These are phyloP conservation scores for Notothenia coriiceps DNA, from an alignment of 2,113 vertebrate species.

Conservation along the genomic window DNA sequence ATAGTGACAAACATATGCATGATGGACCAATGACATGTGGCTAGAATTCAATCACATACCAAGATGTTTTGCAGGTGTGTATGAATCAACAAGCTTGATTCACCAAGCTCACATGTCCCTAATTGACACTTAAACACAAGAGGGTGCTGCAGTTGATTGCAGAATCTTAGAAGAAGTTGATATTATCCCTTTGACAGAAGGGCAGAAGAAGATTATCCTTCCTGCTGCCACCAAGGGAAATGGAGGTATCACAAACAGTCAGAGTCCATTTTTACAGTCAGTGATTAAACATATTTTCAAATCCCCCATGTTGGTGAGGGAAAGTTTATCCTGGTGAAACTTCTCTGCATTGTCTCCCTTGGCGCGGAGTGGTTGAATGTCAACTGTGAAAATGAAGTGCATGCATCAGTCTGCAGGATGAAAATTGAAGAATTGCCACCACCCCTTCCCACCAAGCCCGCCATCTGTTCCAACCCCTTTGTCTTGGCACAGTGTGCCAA, in stretches of 20 bases:
- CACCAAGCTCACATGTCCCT: neutral
- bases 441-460: conserved; percentile 38
- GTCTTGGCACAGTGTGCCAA: conserved; percentile 24
- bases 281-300: conserved; percentile 21
- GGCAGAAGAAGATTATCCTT: neutral
- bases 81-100: neutral
- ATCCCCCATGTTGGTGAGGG: conserved; percentile 7
- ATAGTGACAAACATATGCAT: neutral
- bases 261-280: neutral
- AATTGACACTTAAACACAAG: neutral
- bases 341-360: neutral
- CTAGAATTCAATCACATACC: neutral
- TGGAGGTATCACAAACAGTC: neutral
- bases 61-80: neutral
- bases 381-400: conserved; percentile 50
- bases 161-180: neutral
- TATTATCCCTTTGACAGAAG: neutral
- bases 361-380: conserved; percentile 20
- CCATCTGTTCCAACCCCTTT: conserved; percentile 62
- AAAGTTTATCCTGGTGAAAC: conserved; percentile 22
- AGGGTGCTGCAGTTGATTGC: neutral
- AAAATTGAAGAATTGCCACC: conserved; percentile 31
- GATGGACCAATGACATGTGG: neutral
- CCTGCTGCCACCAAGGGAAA: too few species aligned
- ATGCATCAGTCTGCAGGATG: conserved; percentile 35